Conservation (phyloP, 2,888 invertebrate species). For the Athalia rosae region DNA sequence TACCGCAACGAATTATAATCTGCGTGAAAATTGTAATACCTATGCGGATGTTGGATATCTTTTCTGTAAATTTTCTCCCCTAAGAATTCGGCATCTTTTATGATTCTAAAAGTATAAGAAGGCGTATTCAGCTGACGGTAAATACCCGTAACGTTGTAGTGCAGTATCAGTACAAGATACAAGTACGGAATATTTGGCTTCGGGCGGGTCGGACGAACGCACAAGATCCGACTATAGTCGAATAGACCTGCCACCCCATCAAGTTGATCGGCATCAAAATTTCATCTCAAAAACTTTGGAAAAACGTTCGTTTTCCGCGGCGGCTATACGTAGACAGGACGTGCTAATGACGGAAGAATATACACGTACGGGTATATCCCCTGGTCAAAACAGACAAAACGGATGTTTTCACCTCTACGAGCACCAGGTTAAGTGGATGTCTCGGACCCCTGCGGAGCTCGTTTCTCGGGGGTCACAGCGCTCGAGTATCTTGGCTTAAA, state of each 20-base stretch:
- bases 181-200: too few species aligned
- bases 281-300: too few species aligned
- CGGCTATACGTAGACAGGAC: conserved; percentile 34
- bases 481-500: conserved; percentile 42
- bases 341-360: conserved; percentile 67
- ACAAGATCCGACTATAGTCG: too few species aligned
- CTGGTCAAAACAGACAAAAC: conserved; percentile 50
- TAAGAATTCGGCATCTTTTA: conserved; percentile 60
- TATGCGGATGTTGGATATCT: conserved; percentile 45
- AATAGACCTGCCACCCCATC: too few species aligned
- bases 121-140: background rate
- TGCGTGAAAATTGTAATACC: conserved; percentile 50
- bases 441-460: conserved; percentile 44
- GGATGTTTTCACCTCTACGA: conserved; percentile 69
- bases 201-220: too few species aligned
- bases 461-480: conserved; percentile 39
- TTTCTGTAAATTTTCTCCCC: conserved; percentile 44
- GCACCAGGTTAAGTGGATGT: conserved; percentile 70
- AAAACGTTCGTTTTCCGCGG: background rate
- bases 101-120: conserved; percentile 40
- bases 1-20: conserved; percentile 59
- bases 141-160: background rate
- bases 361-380: too few species aligned
- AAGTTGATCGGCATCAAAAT: too few species aligned
- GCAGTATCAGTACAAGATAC: too few species aligned